Base-by-base conservation (phyloP, 2,888 invertebrate genomes). In the Microchrysa polita region DNA sequence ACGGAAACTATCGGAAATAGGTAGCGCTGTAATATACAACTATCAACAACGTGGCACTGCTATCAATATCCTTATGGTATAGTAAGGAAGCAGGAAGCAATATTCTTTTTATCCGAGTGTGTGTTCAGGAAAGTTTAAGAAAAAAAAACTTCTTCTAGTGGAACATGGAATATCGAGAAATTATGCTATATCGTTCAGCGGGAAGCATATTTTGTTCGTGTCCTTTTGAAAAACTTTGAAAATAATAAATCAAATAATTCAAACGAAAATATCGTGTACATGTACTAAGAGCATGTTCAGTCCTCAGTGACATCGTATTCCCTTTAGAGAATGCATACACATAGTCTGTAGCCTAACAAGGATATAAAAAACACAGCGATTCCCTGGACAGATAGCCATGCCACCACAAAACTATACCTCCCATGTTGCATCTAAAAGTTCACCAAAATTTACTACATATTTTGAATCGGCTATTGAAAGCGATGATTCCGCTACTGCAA, bases 241-340 rank as follows among this genome's bases (percentile, higher is more conserved):
- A 73, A 67, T 74, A 72, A 73, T 74, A 74, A 74, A 74, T 74
- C 74, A 74, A 60, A 52, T 34, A 71, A n/a, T 48, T 34, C 27
- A 7, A 34, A 34, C 27, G 7, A 2, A 34, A 34, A 48, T 48
- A 48, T n/a, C n/a, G n/a, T 48, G 14, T 48, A 48, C 10, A n/a
- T 48, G 48, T 48, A n/a, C 48, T 48, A 10, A n/a, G n/a, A n/a
- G n/a, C 48, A 48, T 48, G 48, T 48, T n/a, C n/a, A n/a, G n/a
- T n/a, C n/a, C n/a, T n/a, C n/a, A n/a, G n/a, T n/a, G n/a, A n/a
- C n/a, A n/a, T n/a, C n/a, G n/a, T n/a, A n/a, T n/a, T n/a, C n/a
- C n/a, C n/a, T n/a, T n/a, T n/a, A n/a, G n/a, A n/a, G n/a, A n/a
- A 4, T 48, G 10, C 48, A 48, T 48, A n/a, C 48, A n/a, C 12